Base-by-base conservation (phyloP, 64 coral and sea anemone genomes). In the Trachythela sp. region DNA sequence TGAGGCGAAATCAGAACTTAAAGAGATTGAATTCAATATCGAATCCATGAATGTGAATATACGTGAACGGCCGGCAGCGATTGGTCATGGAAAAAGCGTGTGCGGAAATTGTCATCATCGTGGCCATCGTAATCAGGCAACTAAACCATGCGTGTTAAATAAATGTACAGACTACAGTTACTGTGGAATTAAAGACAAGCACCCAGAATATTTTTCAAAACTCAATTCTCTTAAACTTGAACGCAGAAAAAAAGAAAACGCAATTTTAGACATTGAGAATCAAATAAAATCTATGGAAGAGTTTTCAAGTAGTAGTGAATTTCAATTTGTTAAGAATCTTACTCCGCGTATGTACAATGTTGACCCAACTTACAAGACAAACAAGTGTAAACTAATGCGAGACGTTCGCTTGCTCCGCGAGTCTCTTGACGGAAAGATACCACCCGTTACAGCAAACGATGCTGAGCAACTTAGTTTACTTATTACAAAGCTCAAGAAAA, bases 101-200 rank as follows among this genome's bases (percentile, higher is more conserved):
- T 89, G 87, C 48, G 27, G 70, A 22, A 50, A 89, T 42, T 89
- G 87, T 40, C 87, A 89, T 51, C 87, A 89, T 34, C 68, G 87
- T 9, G 87, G 87, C 11, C 87, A 89, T 48, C 37, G 86, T 20
- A 88, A 88, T 39, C 86, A 88, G 24, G 13, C 15, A 2, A 70
- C 86, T 30, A 88, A 71, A 40, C 54, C 86, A 70, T 88, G 86
- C 56, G 40, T 34, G 5, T 43, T 70, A 40, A 68, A 70, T 17
- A 67, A 43, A n/a, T 88, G 59, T 31, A 41, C 54, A 2, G 86
- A 67, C 2, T 88, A 71, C 24, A 88, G 48, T 30, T 80, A 80
- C 75, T 93, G 84, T 50, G 92, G 92, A 60, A 93, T 93, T 30
- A 93, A 90, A 48, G 88, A 93, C n/a, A 83, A 77, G 72, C 76